These are phyloP conservation scores for Neotoxoptera formosana DNA, from an alignment of 1,140 invertebrate species.

Conservation along the genomic window DNA sequence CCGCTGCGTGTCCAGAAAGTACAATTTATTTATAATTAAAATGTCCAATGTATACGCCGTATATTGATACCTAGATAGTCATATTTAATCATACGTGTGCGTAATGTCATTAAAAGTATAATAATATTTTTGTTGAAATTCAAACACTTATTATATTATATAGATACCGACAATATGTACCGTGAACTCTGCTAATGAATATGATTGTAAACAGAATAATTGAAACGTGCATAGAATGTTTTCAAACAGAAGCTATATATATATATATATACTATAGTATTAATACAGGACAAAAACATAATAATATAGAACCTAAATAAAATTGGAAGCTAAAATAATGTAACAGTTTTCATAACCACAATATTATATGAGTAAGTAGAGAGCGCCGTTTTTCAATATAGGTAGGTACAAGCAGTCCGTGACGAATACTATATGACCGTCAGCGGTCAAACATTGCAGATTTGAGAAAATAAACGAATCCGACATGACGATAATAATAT, in stretches of 20 bases:
- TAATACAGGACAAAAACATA: background rate
- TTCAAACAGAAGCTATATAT: background rate
- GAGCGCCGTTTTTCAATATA: background rate
- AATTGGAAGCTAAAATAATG: background rate
- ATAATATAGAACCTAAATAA: background rate
- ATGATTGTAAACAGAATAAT: background rate
- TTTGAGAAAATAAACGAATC: background rate
- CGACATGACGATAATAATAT: background rate
- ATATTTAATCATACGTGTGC: background rate
- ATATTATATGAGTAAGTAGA: background rate
- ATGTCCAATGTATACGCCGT: background rate
- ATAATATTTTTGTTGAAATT: background rate
- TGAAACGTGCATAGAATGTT: slow-evolving; percentile 10
- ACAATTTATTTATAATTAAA: background rate
- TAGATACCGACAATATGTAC: background rate
- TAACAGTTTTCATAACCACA: background rate
- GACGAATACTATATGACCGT: background rate
- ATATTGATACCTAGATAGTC: background rate
- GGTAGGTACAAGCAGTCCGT: background rate
- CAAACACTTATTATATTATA: background rate
- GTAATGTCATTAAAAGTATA: background rate
- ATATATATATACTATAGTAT: background rate
- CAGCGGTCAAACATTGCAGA: background rate
- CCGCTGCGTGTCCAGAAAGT: background rate
- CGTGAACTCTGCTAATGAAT: background rate